Percentiles rank a stretch among this genome's conserved stretches.
These are phyloP conservation scores for Branchipolynoe longqiensis DNA, from an alignment of 2,888 invertebrate species.

Conservation along the genomic window DNA sequence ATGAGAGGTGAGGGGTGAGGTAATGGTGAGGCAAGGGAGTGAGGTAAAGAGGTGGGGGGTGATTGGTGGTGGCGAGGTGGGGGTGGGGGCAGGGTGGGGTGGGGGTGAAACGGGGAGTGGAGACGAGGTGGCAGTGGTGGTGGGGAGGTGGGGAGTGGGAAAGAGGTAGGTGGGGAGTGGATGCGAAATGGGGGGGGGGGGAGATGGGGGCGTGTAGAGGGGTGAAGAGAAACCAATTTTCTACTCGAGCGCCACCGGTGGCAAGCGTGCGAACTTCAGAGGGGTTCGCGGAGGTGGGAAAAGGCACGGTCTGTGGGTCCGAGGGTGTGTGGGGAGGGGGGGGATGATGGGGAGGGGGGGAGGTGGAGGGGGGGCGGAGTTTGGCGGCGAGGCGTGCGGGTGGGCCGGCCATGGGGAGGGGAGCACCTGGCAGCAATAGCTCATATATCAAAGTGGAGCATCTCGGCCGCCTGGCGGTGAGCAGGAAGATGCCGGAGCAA, in stretches of 20 bases:
- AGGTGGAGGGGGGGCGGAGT: neutral
- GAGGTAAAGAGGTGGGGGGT: too few relatives aligned
- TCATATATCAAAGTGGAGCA: slow-evolving; percentile 33
- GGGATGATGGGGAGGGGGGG: neutral
- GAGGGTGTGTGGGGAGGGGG: neutral
- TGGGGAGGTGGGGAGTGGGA: too few relatives aligned
- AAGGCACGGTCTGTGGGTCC: slow-evolving; percentile 1
- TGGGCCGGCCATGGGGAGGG: neutral
- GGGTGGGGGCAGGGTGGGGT: too few relatives aligned
- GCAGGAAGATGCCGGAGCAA: neutral
- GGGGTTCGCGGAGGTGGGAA: slow-evolving; percentile 21
- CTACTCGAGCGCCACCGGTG: slow-evolving; percentile 23
- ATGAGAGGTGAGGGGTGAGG: too few relatives aligned
- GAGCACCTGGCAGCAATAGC: slow-evolving; percentile 32
- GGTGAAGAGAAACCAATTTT: slow-evolving; percentile 50
- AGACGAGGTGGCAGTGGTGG: too few relatives aligned
- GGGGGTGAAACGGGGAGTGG: too few relatives aligned
- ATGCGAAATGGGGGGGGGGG: too few relatives aligned
- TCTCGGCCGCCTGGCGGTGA: neutral
- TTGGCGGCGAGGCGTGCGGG: neutral
- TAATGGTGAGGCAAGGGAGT: too few relatives aligned
- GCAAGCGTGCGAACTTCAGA: slow-evolving; percentile 51
- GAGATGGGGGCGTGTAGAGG: neutral
- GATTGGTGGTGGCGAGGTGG: too few relatives aligned
- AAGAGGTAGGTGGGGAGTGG: too few relatives aligned